These are phyloP conservation scores for Phocides pigmalion DNA, from an alignment of 1,140 invertebrate genomes.

Conservation along the genomic window DNA sequence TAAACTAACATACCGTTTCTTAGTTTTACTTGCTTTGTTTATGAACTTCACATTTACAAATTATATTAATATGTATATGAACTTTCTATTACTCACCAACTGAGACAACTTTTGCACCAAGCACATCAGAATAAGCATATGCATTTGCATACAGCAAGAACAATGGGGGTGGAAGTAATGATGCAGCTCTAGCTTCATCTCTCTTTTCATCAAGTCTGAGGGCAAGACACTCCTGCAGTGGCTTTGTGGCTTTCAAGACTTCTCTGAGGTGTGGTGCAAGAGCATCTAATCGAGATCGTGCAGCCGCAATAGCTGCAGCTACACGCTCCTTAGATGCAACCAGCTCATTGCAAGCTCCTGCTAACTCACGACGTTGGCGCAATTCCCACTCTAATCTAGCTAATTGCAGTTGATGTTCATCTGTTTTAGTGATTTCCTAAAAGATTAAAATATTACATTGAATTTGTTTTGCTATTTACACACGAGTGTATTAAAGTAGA, in stretches of 20 bases:
- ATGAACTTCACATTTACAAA: not conserved
- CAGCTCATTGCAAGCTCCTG: conserved; percentile 90
- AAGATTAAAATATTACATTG: conserved; percentile 28
- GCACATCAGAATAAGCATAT: conserved; percentile 92
- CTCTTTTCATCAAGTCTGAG: conserved; percentile 91
- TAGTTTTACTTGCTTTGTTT: not conserved
- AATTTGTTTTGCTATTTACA: not conserved
- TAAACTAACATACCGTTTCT: too few species aligned
- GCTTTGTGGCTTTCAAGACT: conserved; percentile 90
- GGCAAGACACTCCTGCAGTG: conserved; percentile 94
- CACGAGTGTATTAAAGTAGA: not conserved
- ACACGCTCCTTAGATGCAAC: conserved; percentile 91
- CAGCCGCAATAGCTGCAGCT: conserved; percentile 90
- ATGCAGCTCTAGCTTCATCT: conserved; percentile 88
- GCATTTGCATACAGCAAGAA: conserved; percentile 95
- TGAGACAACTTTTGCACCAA: conserved; percentile 84
- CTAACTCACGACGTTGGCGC: conserved; percentile 93
- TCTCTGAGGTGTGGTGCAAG: conserved; percentile 90
- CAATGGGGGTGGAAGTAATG: conserved; percentile 91
- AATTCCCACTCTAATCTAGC: conserved; percentile 96
- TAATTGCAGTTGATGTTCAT: conserved; percentile 92
- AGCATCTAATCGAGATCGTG: conserved; percentile 91
- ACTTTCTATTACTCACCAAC: conserved; percentile 66
- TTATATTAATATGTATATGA: not conserved
- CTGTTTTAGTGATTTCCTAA: conserved; percentile 87